Evolutionary conservation across 2,888 invertebrate species (phyloP).

Genomic region (Tetramorium bicarinatum): DNA sequence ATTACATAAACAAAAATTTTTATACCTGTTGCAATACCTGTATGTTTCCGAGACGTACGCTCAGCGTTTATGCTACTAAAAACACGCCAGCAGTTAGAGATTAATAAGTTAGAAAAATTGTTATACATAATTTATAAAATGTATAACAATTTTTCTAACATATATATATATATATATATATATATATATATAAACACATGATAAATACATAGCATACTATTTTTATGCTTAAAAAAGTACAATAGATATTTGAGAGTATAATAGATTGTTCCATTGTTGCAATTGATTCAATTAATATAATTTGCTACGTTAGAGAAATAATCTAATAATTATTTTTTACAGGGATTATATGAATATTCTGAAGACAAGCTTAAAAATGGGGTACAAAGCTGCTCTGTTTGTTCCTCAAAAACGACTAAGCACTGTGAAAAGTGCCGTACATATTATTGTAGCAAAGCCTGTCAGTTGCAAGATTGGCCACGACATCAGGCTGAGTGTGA

Average conservation of each 20-base stretch:
- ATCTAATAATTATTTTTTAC: background rate
- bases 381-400: constrained; percentile 76
- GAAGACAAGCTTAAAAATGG: constrained; percentile 65
- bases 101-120: background rate
- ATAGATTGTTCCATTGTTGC: background rate
- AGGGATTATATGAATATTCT: constrained; percentile 80
- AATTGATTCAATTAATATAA: background rate
- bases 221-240: no score
- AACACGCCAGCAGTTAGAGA: no score
- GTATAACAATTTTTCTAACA: no score
- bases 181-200: no score
- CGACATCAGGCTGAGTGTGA: constrained; percentile 79
- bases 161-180: no score
- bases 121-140: background rate
- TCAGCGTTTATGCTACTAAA: no score
- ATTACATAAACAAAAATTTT: no score
- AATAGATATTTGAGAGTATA: no score
- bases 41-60: no score
- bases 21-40: no score
- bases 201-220: no score
- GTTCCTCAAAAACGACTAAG: constrained; percentile 62
- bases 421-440: constrained; percentile 73
- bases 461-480: constrained; percentile 82
- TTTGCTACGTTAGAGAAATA: background rate
- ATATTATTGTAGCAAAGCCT: constrained; percentile 80